Evolutionary conservation across 1,140 invertebrate species (phyloP).

Genomic region (Drosophila yakuba): DNA sequence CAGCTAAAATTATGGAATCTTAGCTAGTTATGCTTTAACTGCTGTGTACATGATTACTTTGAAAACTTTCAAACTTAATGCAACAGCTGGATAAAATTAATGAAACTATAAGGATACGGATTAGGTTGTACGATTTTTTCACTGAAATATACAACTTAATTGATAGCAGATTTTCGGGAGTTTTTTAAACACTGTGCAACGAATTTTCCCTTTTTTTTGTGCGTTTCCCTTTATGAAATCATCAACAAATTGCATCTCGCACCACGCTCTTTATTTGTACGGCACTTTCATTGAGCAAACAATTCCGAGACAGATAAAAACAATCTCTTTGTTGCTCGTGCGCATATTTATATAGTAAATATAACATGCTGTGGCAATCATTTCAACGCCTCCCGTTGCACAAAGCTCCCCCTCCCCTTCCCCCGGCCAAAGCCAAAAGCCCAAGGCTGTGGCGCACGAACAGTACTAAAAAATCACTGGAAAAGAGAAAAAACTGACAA

Average conservation of each 20-base stretch:
- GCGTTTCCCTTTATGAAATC: conserved; percentile 43
- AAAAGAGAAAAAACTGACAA: conserved; percentile 50
- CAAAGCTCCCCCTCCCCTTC: no score
- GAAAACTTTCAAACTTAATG: no score
- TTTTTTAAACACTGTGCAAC: not conserved
- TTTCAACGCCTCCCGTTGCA: conserved; percentile 51
- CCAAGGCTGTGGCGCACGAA: conserved; percentile 55
- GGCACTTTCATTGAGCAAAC: conserved; percentile 56
- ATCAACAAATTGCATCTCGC: conserved; percentile 52
- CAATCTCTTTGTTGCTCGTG: conserved; percentile 35
- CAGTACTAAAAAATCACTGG: conserved; percentile 32
- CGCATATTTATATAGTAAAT: conserved; percentile 63
- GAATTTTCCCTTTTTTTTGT: conserved; percentile 1
- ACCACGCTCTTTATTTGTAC: conserved; percentile 29
- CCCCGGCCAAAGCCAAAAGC: not conserved
- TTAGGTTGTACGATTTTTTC: not conserved
- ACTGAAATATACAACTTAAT: not conserved
- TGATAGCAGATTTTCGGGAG: no score
- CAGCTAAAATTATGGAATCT: not conserved
- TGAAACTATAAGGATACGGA: not conserved
- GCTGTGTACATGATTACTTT: no score
- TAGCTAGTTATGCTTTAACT: no score
- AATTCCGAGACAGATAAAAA: conserved; percentile 38
- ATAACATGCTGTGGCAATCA: conserved; percentile 61
- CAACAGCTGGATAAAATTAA: no score